Conservation (phyloP, 2,888 invertebrate species). For the Neoaliturus tenellus region DNA sequence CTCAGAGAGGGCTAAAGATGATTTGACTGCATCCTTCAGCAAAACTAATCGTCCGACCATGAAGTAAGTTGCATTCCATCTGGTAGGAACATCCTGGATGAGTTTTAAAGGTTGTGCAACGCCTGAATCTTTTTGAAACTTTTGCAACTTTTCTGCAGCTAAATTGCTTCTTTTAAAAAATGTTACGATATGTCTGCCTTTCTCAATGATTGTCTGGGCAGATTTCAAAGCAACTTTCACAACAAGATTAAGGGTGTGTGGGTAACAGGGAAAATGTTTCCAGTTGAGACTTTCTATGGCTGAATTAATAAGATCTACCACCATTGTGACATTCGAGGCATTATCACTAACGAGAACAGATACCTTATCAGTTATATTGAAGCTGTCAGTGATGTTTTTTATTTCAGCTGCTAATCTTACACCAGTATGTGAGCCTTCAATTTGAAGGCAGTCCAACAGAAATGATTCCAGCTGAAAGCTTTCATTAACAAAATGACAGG, state of each 20-base stretch:
- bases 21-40: background rate
- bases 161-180: constrained; percentile 28
- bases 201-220: background rate
- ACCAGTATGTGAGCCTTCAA: constrained; percentile 7
- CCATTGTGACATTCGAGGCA: constrained; percentile 44
- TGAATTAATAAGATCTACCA: background rate
- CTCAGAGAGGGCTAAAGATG: background rate
- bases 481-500: background rate
- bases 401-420: background rate
- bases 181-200: constrained; percentile 23
- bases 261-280: constrained; percentile 32
- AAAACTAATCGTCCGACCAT: constrained; percentile 7
- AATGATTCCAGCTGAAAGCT: background rate
- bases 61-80: constrained; percentile 33
- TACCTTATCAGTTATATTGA: constrained; percentile 3
- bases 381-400: background rate
- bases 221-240: constrained; percentile 13
- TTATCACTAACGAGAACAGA: constrained; percentile 17
- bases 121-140: constrained; percentile 30
- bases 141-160: constrained; percentile 33
- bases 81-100: background rate
- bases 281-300: background rate
- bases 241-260: constrained; percentile 24
- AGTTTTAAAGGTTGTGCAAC: background rate
- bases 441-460: constrained; percentile 10